Evolutionary conservation across 1,140 invertebrate genomes (phyloP).

Genomic region (Drosophila mojavensis): DNA sequence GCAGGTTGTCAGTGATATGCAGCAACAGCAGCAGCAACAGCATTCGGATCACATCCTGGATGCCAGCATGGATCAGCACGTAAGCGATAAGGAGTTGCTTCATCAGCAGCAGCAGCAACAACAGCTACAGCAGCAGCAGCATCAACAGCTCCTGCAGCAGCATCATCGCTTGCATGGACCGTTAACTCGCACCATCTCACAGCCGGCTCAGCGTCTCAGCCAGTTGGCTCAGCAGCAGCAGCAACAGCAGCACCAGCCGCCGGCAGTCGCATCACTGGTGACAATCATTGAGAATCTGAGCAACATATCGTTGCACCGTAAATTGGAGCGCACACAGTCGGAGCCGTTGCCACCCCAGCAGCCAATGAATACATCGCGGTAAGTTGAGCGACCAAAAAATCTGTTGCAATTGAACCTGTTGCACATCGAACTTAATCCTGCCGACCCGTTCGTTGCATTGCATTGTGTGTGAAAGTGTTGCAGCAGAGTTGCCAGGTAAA

Average conservation of each 20-base stretch:
- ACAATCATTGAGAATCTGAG: conserved; percentile 84
- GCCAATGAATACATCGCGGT: conserved; percentile 83
- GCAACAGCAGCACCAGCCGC: conserved; percentile 55
- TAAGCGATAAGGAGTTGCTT: conserved; percentile 37
- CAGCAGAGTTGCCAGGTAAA: neutral
- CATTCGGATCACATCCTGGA: conserved; percentile 47
- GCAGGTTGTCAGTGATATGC: conserved; percentile 66
- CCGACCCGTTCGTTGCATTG: too few species aligned
- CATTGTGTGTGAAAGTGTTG: neutral
- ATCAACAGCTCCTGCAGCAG: conserved; percentile 39
- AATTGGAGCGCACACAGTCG: conserved; percentile 92
- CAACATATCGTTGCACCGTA: conserved; percentile 87
- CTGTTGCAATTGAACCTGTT: conserved; percentile 5
- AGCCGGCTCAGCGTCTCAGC: conserved; percentile 63
- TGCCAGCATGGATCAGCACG: conserved; percentile 34
- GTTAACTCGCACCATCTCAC: conserved; percentile 76
- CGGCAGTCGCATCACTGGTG: conserved; percentile 55
- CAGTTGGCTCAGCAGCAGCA: conserved; percentile 39
- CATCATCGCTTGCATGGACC: conserved; percentile 65
- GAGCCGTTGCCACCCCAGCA: conserved; percentile 87
- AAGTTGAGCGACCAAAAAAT: conserved; percentile 4
- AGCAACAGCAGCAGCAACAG: conserved; percentile 43
- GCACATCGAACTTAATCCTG: neutral
- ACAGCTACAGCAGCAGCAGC: conserved; percentile 27
- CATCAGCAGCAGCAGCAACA: conserved; percentile 55